These are phyloP conservation scores for Endotricha flammealis DNA, from an alignment of 2,888 invertebrate genomes.

Conservation along the genomic window DNA sequence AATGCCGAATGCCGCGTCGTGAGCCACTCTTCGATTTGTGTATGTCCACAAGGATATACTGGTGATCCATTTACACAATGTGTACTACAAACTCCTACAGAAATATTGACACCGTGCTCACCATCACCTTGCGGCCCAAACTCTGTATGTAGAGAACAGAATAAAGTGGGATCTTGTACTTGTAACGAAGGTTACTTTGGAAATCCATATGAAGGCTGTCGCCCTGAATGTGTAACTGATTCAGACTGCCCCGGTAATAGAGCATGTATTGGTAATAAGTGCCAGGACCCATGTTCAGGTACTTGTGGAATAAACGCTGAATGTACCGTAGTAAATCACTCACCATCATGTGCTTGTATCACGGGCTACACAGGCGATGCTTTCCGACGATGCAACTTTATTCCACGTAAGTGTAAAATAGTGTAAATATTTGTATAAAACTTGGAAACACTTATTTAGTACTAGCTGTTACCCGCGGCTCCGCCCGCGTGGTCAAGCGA, in stretches of 20 bases:
- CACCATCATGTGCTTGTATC: constrained; percentile 82
- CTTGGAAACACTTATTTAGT: too few relatives aligned
- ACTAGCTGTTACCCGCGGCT: too few relatives aligned
- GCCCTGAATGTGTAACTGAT: constrained; percentile 85
- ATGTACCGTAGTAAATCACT: constrained; percentile 84
- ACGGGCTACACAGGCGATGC: constrained; percentile 81
- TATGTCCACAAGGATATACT: constrained; percentile 80
- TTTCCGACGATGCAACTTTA: constrained; percentile 68
- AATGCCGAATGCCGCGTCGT: constrained; percentile 86
- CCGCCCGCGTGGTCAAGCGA: too few relatives aligned
- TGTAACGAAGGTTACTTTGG: constrained; percentile 85
- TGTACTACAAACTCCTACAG: constrained; percentile 59
- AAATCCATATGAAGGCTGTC: constrained; percentile 87
- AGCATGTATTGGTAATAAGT: constrained; percentile 86
- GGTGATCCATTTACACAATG: constrained; percentile 83
- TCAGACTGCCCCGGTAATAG: constrained; percentile 84
- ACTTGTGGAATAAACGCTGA: constrained; percentile 86
- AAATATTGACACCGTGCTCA: constrained; percentile 80
- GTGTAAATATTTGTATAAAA: constrained; percentile 3
- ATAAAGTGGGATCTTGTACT: constrained; percentile 83
- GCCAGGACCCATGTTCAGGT: constrained; percentile 86
- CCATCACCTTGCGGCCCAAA: constrained; percentile 86
- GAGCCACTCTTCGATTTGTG: constrained; percentile 88
- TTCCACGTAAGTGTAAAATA: constrained; percentile 48
- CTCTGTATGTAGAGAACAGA: constrained; percentile 82